Percentiles rank a stretch among this genome's conserved stretches.
These are phyloP conservation scores for Triplophysa tibetana DNA, from an alignment of 2,113 vertebrate genomes.

Conservation along the genomic window DNA sequence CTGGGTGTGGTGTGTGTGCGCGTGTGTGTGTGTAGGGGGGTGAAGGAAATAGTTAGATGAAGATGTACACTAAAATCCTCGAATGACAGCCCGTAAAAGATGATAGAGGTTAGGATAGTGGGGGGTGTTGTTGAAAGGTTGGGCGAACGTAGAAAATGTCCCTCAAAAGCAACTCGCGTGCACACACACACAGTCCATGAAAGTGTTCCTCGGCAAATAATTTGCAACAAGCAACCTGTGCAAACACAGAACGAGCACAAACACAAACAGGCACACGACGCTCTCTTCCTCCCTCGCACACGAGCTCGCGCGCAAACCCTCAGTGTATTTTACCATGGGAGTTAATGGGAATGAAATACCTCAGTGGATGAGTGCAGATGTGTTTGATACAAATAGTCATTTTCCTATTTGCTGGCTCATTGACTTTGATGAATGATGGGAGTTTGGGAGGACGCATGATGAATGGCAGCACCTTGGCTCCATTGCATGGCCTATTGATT, in stretches of 20 bases:
- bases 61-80: conserved; percentile 68
- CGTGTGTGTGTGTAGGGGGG: conserved; percentile 30
- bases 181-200: conserved; percentile 66
- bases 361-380: conserved; percentile 99
- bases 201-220: conserved; percentile 81
- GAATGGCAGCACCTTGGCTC: conserved; percentile 99
- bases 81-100: conserved; percentile 68
- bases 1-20: conserved; percentile 15
- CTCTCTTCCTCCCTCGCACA: conserved; percentile 78
- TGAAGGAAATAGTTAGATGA: conserved; percentile 56
- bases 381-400: conserved; percentile 99
- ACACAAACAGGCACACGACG: conserved; percentile 57
- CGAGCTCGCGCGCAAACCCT: conserved; percentile 51
- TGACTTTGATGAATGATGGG: conserved; percentile 99
- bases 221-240: conserved; percentile 85
- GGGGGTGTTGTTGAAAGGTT: conserved; percentile 53
- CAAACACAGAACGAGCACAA: conserved; percentile 72
- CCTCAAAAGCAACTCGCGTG: conserved; percentile 67
- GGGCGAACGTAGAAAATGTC: conserved; percentile 71
- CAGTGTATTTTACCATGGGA: conserved; percentile 96
- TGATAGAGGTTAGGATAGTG: conserved; percentile 57
- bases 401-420: conserved; percentile 99
- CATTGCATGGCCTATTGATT: conserved; percentile 99
- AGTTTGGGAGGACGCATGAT: conserved; percentile 99
- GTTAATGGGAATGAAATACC: conserved; percentile 99